Base-by-base conservation (phyloP, 2,888 invertebrate species). In the Hyposoter didymator region DNA sequence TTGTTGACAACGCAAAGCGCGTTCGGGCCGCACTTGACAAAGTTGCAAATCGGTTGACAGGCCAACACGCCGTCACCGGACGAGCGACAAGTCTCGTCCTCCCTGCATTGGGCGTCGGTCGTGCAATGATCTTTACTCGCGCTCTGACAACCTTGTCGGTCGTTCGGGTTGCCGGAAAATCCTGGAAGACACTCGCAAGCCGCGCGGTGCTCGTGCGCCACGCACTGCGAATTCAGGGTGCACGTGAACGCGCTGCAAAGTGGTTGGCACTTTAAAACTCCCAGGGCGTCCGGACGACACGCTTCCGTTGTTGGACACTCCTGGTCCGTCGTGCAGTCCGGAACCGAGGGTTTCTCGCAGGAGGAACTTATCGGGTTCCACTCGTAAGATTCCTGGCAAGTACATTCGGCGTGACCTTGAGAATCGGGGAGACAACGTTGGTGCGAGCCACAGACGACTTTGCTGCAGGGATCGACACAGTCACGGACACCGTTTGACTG, bases 1-100 rank as follows among this genome's bases (percentile, higher is more conserved):
- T 98, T 98, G 90, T 98, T 98, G 2, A 97, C 97, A 10, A 98
- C 95, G 91, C 98, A 98, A 22, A 98, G 95, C 8, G 98, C 98
- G 88, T 97, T 96, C 0, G 98, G 97, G 0, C 98, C 98, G 92
- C 98, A 98, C 69, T 95, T 95, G 0, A 97, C 94, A 62, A 95
- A 95, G 87, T 97, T 96, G 92, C 98, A 98, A 62, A 97, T 97
- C 0, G 97, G 95, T 88, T 96, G 94, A 92, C 98, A 98, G 90
- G 96, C 95, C 43, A 96, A 94, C 0, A 95, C 92, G 67, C 96
- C 96, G 10, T 94, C 95, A 5, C 93, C 89, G 67, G 95, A 94
- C 89, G 95, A 95, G 90, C 95, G 95, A 92, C 98, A 98, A 19
- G 96, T 95, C 91, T 98, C 97, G 87, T 96, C 97, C 94, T 98